A percentile compares a stretch with the other conserved stretches of the same genome.
Conservation (phyloP, 2,797 vertebrate genomes). For the Parotocinclus haroldoi region DNA sequence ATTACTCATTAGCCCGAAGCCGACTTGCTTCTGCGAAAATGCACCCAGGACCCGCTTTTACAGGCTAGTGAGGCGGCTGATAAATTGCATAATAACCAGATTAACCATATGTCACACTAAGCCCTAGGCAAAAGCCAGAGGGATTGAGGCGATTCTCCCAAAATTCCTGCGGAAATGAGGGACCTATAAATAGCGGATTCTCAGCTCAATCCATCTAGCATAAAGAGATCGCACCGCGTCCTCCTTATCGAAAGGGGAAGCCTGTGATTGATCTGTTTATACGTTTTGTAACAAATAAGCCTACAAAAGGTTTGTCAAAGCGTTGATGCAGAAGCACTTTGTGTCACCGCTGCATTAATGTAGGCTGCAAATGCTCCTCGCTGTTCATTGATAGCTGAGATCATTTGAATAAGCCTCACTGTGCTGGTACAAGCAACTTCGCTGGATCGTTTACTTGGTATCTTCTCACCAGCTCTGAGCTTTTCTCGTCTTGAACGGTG, state of each 20-base stretch:
- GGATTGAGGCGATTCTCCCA: conserved; percentile 70
- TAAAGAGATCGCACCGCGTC: conserved; percentile 33
- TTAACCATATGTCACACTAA: conserved; percentile 77
- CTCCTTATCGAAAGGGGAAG: conserved; percentile 20
- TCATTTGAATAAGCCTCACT: conserved; percentile 21
- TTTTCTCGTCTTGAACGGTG: conserved; percentile 45
- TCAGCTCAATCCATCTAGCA: conserved; percentile 70
- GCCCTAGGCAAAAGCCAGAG: conserved; percentile 68
- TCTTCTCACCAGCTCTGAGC: conserved; percentile 13
- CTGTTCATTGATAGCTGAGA: conserved; percentile 24
- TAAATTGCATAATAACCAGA: conserved; percentile 79
- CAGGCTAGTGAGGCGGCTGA: conserved; percentile 67
- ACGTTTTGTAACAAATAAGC: conserved; percentile 7
- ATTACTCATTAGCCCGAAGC: conserved; percentile 71
- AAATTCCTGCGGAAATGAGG: conserved; percentile 68
- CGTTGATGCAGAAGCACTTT: background rate
- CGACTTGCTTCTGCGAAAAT: too few relatives aligned
- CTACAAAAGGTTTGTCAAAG: conserved; percentile 9
- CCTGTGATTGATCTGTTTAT: conserved; percentile 33
- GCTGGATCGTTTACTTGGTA: conserved; percentile 18
- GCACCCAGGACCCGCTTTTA: conserved; percentile 68
- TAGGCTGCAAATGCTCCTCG: conserved; percentile 20
- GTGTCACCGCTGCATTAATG: conserved; percentile 16
- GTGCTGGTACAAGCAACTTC: conserved; percentile 23
- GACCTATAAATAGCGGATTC: conserved; percentile 73